Evolutionary conservation across 1,140 invertebrate species (phyloP).

Genomic region (Metopolophium dirhodum): DNA sequence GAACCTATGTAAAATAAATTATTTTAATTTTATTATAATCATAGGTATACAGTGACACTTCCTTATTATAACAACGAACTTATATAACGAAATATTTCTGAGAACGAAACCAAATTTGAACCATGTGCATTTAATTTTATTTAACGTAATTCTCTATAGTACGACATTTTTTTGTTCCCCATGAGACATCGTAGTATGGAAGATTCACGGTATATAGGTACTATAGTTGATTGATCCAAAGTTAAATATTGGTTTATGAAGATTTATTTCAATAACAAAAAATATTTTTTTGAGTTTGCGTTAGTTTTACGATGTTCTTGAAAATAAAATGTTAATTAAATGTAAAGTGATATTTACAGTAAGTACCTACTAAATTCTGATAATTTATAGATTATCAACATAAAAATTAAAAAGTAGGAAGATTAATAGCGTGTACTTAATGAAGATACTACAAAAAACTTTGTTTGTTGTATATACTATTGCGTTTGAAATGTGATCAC

Average conservation of each 20-base stretch:
- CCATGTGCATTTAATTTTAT: too few species aligned
- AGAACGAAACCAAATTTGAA: too few species aligned
- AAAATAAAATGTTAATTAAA: neutral
- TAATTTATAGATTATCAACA: neutral
- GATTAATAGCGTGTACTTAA: neutral
- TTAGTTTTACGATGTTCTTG: neutral
- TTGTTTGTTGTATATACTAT: neutral
- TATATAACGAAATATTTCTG: too few species aligned
- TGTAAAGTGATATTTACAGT: neutral
- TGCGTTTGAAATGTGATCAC: neutral
- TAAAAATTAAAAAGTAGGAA: neutral
- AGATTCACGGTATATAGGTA: too few species aligned
- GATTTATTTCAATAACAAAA: neutral
- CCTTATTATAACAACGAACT: too few species aligned
- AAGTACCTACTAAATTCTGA: neutral
- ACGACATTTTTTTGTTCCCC: too few species aligned
- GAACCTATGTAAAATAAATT: neutral
- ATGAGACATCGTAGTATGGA: too few species aligned
- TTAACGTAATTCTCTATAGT: too few species aligned
- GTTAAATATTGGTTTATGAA: neutral
- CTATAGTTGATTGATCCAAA: neutral
- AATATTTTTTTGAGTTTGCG: neutral
- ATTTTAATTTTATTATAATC: neutral
- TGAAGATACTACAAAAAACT: neutral
- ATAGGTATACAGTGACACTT: too few species aligned